phyloP scores from a whole-genome alignment of 2,113 vertebrate genomes.

The Spheniscus mendiculus region DNA sequence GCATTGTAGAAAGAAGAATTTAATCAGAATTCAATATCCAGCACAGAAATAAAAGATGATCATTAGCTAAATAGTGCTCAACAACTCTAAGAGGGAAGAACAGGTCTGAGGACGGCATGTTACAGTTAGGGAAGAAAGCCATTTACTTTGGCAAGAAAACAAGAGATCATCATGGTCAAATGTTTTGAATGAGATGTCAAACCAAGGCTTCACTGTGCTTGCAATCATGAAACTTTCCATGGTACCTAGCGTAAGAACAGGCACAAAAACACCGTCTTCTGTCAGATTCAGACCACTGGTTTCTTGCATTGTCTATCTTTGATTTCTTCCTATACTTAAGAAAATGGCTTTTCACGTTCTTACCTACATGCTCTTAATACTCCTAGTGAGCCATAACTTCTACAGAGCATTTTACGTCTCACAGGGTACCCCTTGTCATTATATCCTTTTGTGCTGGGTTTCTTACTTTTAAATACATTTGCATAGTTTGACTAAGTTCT shows the following conservation, averaged over 20 bases:
- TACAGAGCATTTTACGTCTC: fast-evolving
- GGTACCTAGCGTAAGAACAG: not conserved
- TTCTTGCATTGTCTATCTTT: not conserved
- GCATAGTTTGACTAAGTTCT: too few relatives aligned
- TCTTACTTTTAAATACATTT: not conserved
- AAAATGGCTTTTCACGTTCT: not conserved
- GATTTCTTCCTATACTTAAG: not conserved
- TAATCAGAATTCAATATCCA: not conserved
- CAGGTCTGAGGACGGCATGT: not conserved
- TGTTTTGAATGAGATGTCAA: not conserved
- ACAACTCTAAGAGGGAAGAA: not conserved
- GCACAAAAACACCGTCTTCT: not conserved
- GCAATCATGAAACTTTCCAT: not conserved
- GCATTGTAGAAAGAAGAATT: not conserved
- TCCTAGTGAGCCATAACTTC: not conserved
- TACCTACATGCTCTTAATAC: not conserved
- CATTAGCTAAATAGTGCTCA: not conserved
- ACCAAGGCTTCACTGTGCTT: not conserved
- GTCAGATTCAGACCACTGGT: not conserved
- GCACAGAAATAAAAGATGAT: not conserved
- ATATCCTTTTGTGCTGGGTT: not conserved
- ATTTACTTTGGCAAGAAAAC: not conserved
- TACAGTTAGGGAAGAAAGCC: not conserved
- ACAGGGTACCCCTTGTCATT: not conserved
- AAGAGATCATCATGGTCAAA: not conserved